Conservation (phyloP, 1,140 invertebrate species). For the Zaprionus ghesquierei region DNA sequence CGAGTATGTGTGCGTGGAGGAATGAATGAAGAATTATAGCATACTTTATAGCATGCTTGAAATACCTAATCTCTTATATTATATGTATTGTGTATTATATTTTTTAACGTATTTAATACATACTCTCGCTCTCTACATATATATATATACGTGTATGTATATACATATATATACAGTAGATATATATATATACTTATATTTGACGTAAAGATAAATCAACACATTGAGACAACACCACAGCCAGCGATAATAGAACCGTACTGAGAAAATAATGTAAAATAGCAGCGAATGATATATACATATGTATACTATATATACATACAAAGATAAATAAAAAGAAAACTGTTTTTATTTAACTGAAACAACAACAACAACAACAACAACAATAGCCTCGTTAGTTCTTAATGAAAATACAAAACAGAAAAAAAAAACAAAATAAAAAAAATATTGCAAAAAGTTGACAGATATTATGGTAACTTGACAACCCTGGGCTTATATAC, state of each 20-base stretch:
- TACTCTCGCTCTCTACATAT: slow-evolving; percentile 60
- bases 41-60: slow-evolving; percentile 49
- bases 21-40: slow-evolving; percentile 47
- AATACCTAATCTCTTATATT: slow-evolving; percentile 74
- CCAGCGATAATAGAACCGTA: slow-evolving; percentile 44
- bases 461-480: slow-evolving; percentile 7
- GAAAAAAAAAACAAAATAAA: slow-evolving; percentile 21
- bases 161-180: slow-evolving; percentile 45
- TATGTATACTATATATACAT: not conserved
- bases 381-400: slow-evolving; percentile 76
- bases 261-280: slow-evolving; percentile 53
- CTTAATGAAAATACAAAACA: slow-evolving; percentile 57
- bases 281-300: slow-evolving; percentile 17
- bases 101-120: slow-evolving; percentile 77
- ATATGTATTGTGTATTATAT: slow-evolving; percentile 81
- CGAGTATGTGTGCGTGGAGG: slow-evolving; percentile 7
- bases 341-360: slow-evolving; percentile 46
- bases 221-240: slow-evolving; percentile 45
- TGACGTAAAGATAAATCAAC: slow-evolving; percentile 52
- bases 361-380: slow-evolving; percentile 36
- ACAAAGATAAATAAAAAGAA: slow-evolving; percentile 15
- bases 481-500: slow-evolving; percentile 13
- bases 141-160: slow-evolving; percentile 51
- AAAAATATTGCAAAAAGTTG: slow-evolving; percentile 60
- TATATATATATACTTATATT: slow-evolving; percentile 73